Conservation (phyloP, 2,888 invertebrate species). For the Gnatocerus cornutus region DNA sequence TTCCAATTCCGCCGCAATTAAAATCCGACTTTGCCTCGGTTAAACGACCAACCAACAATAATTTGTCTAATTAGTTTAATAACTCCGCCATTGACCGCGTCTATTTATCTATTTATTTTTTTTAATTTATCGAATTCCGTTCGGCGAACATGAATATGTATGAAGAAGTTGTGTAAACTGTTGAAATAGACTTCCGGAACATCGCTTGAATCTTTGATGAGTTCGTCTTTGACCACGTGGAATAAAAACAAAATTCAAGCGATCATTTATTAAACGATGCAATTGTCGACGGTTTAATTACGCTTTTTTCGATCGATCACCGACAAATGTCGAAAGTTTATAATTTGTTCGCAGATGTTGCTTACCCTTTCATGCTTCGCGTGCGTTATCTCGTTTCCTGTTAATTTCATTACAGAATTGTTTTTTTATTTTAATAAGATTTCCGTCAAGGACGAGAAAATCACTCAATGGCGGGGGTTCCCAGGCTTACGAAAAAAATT, state of each 20-base stretch:
- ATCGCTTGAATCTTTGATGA: slow-evolving; percentile 48
- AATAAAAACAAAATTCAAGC: slow-evolving; percentile 10
- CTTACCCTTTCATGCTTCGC: slow-evolving; percentile 29
- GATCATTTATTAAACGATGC: slow-evolving; percentile 27
- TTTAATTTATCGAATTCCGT: slow-evolving; percentile 3
- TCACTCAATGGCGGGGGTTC: neutral
- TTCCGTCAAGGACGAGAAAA: slow-evolving; percentile 34
- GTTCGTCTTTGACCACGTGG: slow-evolving; percentile 24
- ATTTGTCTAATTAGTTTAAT: slow-evolving; percentile 28
- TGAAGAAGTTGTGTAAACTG: slow-evolving; percentile 42
- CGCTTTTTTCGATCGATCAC: slow-evolving; percentile 27
- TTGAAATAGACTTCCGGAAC: slow-evolving; percentile 48
- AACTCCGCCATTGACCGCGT: slow-evolving; percentile 33
- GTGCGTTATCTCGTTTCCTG: slow-evolving; percentile 33
- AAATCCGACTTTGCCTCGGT: slow-evolving; percentile 11
- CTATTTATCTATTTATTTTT: slow-evolving; percentile 4
- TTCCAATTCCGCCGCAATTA: slow-evolving; percentile 25
- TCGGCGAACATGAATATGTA: slow-evolving; percentile 19
- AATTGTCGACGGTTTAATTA: slow-evolving; percentile 20
- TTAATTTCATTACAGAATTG: slow-evolving; percentile 30
- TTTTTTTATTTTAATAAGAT: slow-evolving; percentile 20
- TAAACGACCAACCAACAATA: slow-evolving; percentile 6
- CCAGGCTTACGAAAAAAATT: slow-evolving; percentile 1
- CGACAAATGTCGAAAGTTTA: slow-evolving; percentile 3
- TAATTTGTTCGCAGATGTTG: slow-evolving; percentile 21